Evolutionary conservation across 2,888 invertebrate species (phyloP).

Genomic region (Parnassius smintheus): DNA sequence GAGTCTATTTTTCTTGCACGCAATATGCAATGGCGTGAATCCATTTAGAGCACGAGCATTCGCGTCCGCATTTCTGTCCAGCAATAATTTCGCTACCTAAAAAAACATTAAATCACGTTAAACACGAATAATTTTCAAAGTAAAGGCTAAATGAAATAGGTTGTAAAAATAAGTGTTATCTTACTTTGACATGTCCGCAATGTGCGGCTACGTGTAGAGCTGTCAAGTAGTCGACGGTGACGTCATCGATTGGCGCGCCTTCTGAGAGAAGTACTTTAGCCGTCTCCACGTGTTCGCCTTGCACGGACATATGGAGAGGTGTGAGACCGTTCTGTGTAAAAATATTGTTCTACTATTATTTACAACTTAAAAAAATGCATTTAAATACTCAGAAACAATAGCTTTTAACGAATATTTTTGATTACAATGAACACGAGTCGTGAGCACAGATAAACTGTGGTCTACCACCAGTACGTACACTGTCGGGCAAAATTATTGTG

Average conservation of each 20-base stretch:
- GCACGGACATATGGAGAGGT: slow-evolving; percentile 99
- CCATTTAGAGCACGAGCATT: slow-evolving; percentile 98
- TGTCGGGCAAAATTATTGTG: too few species aligned
- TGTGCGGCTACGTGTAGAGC: slow-evolving; percentile 98
- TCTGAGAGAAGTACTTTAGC: slow-evolving; percentile 95
- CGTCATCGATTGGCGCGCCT: slow-evolving; percentile 99
- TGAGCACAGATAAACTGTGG: too few species aligned
- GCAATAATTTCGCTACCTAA: slow-evolving; percentile 93
- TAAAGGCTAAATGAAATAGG: not conserved
- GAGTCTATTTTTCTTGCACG: slow-evolving; percentile 98
- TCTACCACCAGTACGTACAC: too few species aligned
- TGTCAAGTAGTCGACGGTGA: slow-evolving; percentile 98
- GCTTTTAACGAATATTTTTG: too few species aligned
- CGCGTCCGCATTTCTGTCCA: slow-evolving; percentile 97
- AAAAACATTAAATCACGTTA: slow-evolving; percentile 26
- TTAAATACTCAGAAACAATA: too few species aligned
- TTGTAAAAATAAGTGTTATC: not conserved
- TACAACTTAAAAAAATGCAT: not conserved
- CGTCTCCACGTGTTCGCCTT: slow-evolving; percentile 98
- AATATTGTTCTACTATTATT: slow-evolving; percentile 2
- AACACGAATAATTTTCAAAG: not conserved
- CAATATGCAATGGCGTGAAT: slow-evolving; percentile 98
- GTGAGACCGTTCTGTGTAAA: slow-evolving; percentile 90
- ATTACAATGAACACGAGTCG: too few species aligned
- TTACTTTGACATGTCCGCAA: slow-evolving; percentile 91